Base-by-base conservation (phyloP, 2,113 vertebrate genomes). In the Fulica atra region DNA sequence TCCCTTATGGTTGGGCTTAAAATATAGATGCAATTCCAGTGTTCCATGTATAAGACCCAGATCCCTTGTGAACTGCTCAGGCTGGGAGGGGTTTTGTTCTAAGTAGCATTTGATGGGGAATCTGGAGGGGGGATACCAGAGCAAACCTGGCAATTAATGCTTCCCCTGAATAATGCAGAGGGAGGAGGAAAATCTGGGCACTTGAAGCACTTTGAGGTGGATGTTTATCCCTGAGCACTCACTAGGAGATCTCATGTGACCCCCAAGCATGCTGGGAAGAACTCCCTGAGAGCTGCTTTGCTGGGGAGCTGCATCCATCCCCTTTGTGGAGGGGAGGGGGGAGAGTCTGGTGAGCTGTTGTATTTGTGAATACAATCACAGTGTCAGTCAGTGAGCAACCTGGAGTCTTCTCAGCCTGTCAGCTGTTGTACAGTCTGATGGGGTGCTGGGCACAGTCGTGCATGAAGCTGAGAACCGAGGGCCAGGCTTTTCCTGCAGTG, bases 161-260 rank as follows among this genome's bases (percentile, higher is more conserved):
- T 74, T 88, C 26, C 48, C 56, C 53, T 36, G 40, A 57, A 57
- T 46, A 40, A 2, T 6, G 7, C 3, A 38, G 29, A 60, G 54
- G 51, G 24, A 60, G 51, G 73, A 88, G 86, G 89, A 69, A 69
- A 77, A 73, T 89, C 69, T 69, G 81, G 81, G 76, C 87, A 92
- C 92, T 96, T 76, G 2, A 95, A 92, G 89, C 94, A 92, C 85
- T 97, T 96, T 95, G 92, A 7, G 31, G 20, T 38, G 69, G 92
- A 17, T 87, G 51, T 54, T 87, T 18, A 40, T 85, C 73, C 81
- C 71, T 1, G 2, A 26, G 65, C 60, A 42, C 82, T 84, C 57
- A 21, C 59, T 33, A 64, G 77, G 42, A 92, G 56, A 87, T 83
- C 84, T 44, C 29, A 0, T 18, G 19, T 38, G 28, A 59, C 36